Base-by-base conservation (phyloP, 2,113 vertebrate genomes). In the Brachypteracias leptosomus region DNA sequence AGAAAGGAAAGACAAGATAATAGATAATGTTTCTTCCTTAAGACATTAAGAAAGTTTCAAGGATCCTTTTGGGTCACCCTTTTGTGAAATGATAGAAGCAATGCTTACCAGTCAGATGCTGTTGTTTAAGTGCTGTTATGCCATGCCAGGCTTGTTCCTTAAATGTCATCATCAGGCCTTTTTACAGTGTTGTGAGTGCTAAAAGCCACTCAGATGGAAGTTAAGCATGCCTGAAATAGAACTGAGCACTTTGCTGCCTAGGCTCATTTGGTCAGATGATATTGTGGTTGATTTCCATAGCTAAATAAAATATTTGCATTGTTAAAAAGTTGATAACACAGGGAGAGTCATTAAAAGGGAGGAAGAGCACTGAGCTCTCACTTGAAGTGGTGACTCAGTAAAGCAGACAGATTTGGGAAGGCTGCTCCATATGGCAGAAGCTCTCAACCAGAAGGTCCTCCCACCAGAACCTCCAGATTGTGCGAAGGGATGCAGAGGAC, bases 111-210 rank as follows among this genome's bases (percentile, higher is more conserved):
- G 6, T 62, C 42, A 62, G 16, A 17, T 68, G 18, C 7, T 54
- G 2, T 63, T 77, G 38, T 26, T 13, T 55, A 42, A 0, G 0
- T 59, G 16, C 31, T 35, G 22, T 63, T 3, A 0, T 44, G 13
- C 14, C 5, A 22, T 24, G 8, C 6, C 3, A 2, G 13, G 16
- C 26, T 87, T 78, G 6, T 35, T 71, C 65, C 21, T 85, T 72
- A 65, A 75, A 89, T 74, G 28, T 52, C 16, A 61, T 47, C 12
- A 62, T 51, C 33, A 47, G 5, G 6, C 20, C 21, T 46, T 86
- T 83, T 74, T 44, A 62, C 11, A 46, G 9, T 26, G 19, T 19
- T 75, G 3, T 52, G 51, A 31, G 16, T 40, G 20, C 28, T 75
- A 63, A 74, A 90, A 85, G 18, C 19, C 61, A 49, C 5, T 67